Conservation (phyloP, 2,888 invertebrate genomes). For the Xestoiulus laeticollis region DNA sequence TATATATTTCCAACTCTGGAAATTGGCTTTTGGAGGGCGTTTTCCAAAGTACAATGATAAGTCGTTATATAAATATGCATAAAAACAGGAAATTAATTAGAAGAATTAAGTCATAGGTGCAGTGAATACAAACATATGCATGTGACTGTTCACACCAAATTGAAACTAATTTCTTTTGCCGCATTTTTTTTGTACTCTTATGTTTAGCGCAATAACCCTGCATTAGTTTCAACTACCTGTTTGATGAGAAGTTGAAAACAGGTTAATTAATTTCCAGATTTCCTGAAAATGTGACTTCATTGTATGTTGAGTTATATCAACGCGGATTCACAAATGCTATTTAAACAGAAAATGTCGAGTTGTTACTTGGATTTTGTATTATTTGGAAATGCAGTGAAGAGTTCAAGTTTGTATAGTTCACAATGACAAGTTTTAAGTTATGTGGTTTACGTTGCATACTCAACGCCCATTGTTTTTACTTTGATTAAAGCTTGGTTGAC, state of each 20-base stretch:
- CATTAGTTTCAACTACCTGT: not conserved
- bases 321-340: not conserved
- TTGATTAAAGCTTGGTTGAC: not conserved
- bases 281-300: not conserved
- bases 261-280: not conserved
- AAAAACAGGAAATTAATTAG: slow-evolving; percentile 27
- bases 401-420: not conserved
- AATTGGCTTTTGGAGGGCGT: not conserved
- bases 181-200: not conserved
- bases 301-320: not conserved
- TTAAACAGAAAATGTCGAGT: no score
- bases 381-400: not conserved
- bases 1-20: not conserved
- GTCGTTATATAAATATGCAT: not conserved
- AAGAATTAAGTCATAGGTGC: slow-evolving; percentile 5
- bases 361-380: no score
- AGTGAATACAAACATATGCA: not conserved
- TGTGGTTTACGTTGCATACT: not conserved
- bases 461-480: not conserved
- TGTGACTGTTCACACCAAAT: not conserved
- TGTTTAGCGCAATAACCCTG: not conserved
- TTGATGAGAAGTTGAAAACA: not conserved
- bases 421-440: not conserved
- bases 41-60: slow-evolving; percentile 9
- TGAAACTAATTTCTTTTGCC: not conserved